These are phyloP conservation scores for Shinisaurus crocodilurus DNA, from an alignment of 2,113 vertebrate species.

Conservation along the genomic window DNA sequence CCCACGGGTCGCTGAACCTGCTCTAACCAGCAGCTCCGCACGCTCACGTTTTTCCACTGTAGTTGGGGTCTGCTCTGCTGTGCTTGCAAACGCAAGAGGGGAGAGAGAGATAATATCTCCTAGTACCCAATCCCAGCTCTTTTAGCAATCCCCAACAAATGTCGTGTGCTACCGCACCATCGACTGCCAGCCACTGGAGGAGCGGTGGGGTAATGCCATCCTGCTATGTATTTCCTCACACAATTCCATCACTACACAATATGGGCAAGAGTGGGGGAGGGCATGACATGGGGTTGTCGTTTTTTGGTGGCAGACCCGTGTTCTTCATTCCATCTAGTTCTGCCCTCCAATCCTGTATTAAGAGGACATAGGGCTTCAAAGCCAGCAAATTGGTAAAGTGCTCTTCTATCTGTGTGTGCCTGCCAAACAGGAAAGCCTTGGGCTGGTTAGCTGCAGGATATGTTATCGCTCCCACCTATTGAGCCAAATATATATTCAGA, in stretches of 20 bases:
- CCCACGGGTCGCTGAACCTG: too few relatives aligned
- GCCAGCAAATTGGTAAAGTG: neutral
- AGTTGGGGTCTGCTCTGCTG: too few relatives aligned
- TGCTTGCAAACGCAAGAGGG: too few relatives aligned
- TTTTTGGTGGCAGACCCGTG: neutral
- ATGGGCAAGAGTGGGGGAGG: neutral
- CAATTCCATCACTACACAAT: neutral
- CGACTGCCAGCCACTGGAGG: too few relatives aligned
- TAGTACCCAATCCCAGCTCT: too few relatives aligned
- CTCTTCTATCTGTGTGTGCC: neutral
- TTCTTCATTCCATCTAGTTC: neutral
- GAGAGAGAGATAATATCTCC: too few relatives aligned
- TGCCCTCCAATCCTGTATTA: neutral
- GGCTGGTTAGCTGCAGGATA: slow-evolving; percentile 2
- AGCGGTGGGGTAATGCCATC: neutral
- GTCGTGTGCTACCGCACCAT: too few relatives aligned
- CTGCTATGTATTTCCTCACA: neutral
- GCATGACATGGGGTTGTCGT: neutral
- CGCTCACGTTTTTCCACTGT: too few relatives aligned
- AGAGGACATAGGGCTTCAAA: neutral
- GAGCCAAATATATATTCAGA: slow-evolving; percentile 11
- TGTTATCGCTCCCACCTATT: neutral
- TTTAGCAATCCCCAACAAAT: too few relatives aligned
- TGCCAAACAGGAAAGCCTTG: neutral
- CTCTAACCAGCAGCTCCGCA: too few relatives aligned